A percentile compares a stretch with the other conserved stretches of the same genome.
Conservation (phyloP, 2,888 invertebrate species). For the Masnerella sp. region DNA sequence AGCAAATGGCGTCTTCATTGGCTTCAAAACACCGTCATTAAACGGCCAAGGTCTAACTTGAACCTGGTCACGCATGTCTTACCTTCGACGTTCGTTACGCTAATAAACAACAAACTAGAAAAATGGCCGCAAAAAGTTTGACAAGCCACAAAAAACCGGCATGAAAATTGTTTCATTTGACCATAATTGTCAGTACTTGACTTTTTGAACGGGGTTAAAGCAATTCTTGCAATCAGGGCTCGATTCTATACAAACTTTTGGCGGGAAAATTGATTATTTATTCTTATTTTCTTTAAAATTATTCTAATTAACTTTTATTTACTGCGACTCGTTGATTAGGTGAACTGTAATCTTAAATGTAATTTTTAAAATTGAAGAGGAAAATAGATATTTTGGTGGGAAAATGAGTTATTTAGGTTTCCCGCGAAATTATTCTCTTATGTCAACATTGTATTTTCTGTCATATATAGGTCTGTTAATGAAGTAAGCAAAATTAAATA, state of each 20-base stretch:
- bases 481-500: too few species aligned
- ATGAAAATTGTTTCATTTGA: slow-evolving; percentile 23
- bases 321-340: too few species aligned
- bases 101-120: slow-evolving; percentile 19
- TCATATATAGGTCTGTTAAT: too few species aligned
- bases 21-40: slow-evolving; percentile 38
- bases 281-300: too few species aligned
- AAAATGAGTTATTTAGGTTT: neutral
- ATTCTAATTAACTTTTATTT: too few species aligned
- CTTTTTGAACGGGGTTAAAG: neutral
- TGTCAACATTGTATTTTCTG: too few species aligned
- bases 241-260: too few species aligned
- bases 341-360: neutral
- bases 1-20: slow-evolving; percentile 36
- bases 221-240: too few species aligned
- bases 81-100: slow-evolving; percentile 16
- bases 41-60: slow-evolving; percentile 29
- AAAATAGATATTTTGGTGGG: neutral
- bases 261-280: neutral
- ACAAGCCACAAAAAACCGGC: slow-evolving; percentile 6
- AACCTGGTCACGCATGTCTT: slow-evolving; percentile 28
- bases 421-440: neutral
- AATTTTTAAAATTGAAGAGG: neutral
- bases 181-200: neutral
- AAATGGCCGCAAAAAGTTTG: slow-evolving; percentile 7